Conservation (phyloP, 2,888 invertebrate genomes). For the Carterocephalus palaemon region DNA sequence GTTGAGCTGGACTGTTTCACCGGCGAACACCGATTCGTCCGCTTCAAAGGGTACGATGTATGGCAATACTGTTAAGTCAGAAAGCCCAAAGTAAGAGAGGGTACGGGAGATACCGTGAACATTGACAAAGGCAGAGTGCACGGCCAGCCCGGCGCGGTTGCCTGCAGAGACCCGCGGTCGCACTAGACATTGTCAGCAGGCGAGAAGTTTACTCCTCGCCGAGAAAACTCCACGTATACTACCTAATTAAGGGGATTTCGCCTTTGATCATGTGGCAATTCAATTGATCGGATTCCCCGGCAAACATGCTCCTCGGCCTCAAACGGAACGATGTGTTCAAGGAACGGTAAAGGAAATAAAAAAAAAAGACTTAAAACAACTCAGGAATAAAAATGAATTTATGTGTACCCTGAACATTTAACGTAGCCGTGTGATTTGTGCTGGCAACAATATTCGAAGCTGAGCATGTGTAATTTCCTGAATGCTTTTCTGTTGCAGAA, state of each 20-base stretch:
- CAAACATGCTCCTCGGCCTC: conserved; percentile 80
- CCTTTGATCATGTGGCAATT: conserved; percentile 82
- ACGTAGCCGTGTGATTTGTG: conserved; percentile 80
- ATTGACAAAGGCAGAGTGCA: conserved; percentile 80
- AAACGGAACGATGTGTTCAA: conserved; percentile 82
- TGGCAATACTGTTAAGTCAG: conserved; percentile 81
- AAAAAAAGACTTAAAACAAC: conserved; percentile 41
- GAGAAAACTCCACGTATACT: conserved; percentile 88
- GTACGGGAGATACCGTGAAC: conserved; percentile 81
- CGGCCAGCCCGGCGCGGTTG: conserved; percentile 82
- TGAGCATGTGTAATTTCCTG: conserved; percentile 87
- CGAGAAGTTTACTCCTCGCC: conserved; percentile 75
- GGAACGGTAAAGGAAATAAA: conserved; percentile 39
- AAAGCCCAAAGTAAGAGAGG: conserved; percentile 54
- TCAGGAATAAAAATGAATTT: conserved; percentile 44
- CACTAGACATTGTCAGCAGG: conserved; percentile 81
- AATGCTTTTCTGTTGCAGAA: conserved; percentile 82
- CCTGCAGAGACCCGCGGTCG: conserved; percentile 81
- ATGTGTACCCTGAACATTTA: conserved; percentile 83
- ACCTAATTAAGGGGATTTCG: conserved; percentile 84
- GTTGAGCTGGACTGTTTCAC: conserved; percentile 82
- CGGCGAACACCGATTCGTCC: conserved; percentile 83
- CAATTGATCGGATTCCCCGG: conserved; percentile 82
- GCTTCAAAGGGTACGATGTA: conserved; percentile 83
- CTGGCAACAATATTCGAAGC: conserved; percentile 84